Base-by-base conservation (phyloP, 2,797 vertebrate species). In the Coluber constrictor region DNA sequence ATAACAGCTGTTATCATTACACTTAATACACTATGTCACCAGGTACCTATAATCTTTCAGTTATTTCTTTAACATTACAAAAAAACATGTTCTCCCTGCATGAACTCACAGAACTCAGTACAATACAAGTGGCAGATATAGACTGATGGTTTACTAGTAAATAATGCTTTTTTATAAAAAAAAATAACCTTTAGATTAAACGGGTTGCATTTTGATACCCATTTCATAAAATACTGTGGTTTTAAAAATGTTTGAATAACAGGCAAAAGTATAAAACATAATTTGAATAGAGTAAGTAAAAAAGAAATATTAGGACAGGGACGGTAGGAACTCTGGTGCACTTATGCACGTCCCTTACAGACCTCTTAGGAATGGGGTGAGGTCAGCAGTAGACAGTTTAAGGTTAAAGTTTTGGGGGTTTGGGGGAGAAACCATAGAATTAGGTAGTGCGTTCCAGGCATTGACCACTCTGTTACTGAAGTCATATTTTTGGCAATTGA, bases 11-110 rank as follows among this genome's bases (percentile, higher is more conserved):
- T 97, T 96, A 96, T 93, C 95, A 95, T 95, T 95, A 94, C 96
- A 97, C 96, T 97, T 97, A 97, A 96, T 93, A 94, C 91, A 95
- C 94, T 94, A 92, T 95, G 95, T 95, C 95, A 95, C 93, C 96
- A 97, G 96, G 93, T 94, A 94, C 95, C 95, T 96, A 96, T 96
- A 97, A 96, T 94, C 95, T 95, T 97, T 94, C 79, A 87, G 93
- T 86, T 95, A 93, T 95, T 97, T 97, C 97, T 96, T 97, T 95
- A 95, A 94, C 92, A 94, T 94, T 94, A 1, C 92, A 96, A 94
- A 96, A 95, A 94, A 92, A 95, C 95, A 92, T 93, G 93, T 96
- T 95, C 92, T 94, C 91, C 96, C 96, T 5, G 0, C 90, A 90
- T 59, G 93, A 94, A 89, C 92, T 59, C 13, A 93, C 25, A 8